Evolutionary conservation across 2,113 vertebrate genomes (phyloP).

Genomic region (Malurus alboscapulatus): DNA sequence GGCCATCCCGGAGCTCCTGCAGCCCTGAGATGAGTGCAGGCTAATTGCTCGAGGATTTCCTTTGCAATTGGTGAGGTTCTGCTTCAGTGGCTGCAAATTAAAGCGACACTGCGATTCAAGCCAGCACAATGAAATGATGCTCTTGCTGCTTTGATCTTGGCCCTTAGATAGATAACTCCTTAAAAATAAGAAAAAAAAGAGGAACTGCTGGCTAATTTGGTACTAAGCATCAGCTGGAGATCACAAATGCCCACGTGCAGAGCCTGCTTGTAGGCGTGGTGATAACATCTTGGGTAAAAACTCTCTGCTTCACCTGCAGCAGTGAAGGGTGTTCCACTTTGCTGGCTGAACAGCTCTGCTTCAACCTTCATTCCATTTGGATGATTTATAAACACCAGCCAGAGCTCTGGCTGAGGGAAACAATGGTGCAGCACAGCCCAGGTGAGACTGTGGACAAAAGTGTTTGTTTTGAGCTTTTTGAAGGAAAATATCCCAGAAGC

Average conservation of each 20-base stretch:
- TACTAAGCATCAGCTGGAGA: background rate
- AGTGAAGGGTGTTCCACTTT: conserved; percentile 50
- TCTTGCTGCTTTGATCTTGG: conserved; percentile 13
- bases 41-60: conserved; percentile 15
- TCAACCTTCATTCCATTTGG: conserved; percentile 42
- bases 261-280: background rate
- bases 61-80: conserved; percentile 10
- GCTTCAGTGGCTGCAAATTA: conserved; percentile 50
- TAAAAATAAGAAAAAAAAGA: background rate
- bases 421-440: background rate
- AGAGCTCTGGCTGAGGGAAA: background rate
- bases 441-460: background rate
- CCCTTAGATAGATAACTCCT: conserved; percentile 4
- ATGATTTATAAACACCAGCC: background rate
- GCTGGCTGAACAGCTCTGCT: conserved; percentile 16
- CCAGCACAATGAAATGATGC: conserved; percentile 7
- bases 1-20: background rate
- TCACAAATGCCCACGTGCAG: background rate
- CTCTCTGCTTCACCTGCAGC: background rate
- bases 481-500: background rate
- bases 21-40: background rate
- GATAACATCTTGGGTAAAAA: conserved; percentile 17
- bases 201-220: conserved; percentile 4
- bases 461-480: background rate
- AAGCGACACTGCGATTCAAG: conserved; percentile 44